phyloP scores from a whole-genome alignment of 2,797 vertebrate species.

The Peromyscus eremicus region DNA sequence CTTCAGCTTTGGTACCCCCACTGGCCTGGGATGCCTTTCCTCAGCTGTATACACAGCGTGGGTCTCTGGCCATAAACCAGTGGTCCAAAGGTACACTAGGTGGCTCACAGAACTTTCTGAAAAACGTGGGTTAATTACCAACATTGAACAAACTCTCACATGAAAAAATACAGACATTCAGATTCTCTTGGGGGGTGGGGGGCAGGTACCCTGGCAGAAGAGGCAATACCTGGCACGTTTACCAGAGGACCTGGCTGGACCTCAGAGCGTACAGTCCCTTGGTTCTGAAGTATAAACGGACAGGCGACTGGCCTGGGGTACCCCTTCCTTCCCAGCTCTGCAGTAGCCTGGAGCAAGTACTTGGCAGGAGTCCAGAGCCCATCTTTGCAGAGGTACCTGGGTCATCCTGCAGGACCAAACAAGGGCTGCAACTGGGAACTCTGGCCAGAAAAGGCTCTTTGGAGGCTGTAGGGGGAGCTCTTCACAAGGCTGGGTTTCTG shows the following conservation, averaged over 20 bases:
- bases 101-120: background rate
- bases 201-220: background rate
- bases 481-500: background rate
- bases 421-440: background rate
- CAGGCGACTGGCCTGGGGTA: too few species aligned
- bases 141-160: background rate
- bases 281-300: background rate
- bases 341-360: background rate
- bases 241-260: background rate
- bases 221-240: fast-evolving
- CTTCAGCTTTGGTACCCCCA: background rate
- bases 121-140: background rate
- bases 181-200: background rate
- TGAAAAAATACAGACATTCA: background rate
- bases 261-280: background rate
- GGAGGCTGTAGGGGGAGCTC: background rate
- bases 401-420: background rate
- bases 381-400: background rate
- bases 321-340: background rate
- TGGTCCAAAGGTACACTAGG: background rate
- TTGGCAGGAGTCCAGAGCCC: background rate
- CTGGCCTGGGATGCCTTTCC: background rate
- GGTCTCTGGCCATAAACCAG: background rate
- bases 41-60: background rate
- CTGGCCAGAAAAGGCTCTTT: background rate